A percentile compares a stretch with the other conserved stretches of the same genome.
Evolutionary conservation across 2,797 vertebrate genomes (phyloP).

Genomic region (Brotula barbata): DNA sequence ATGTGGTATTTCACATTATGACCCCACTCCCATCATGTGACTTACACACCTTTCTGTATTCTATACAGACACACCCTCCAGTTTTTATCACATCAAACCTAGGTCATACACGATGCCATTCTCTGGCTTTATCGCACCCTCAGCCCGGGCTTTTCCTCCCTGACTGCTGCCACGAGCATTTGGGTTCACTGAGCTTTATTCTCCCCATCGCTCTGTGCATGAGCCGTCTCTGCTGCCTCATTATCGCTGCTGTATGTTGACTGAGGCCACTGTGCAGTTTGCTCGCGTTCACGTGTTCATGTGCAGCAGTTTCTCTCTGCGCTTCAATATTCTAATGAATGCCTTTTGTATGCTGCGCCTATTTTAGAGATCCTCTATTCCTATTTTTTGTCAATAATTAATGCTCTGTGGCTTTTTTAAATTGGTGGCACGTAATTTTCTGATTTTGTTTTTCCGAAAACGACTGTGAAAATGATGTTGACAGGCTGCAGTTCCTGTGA

Average conservation of each 20-base stretch:
- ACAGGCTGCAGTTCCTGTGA: too few species aligned
- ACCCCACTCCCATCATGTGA: slow-evolving; percentile 37
- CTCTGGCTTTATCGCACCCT: slow-evolving; percentile 44
- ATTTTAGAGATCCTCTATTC: slow-evolving; percentile 65
- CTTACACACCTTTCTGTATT: slow-evolving; percentile 31
- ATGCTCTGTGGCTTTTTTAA: slow-evolving; percentile 56
- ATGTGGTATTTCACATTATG: slow-evolving; percentile 46
- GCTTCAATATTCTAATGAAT: slow-evolving; percentile 66
- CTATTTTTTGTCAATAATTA: slow-evolving; percentile 67
- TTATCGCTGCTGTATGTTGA: slow-evolving; percentile 50
- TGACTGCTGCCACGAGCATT: slow-evolving; percentile 57
- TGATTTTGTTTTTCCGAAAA: too few species aligned
- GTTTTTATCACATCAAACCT: slow-evolving; percentile 37
- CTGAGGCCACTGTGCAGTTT: slow-evolving; percentile 32
- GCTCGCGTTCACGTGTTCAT: slow-evolving; percentile 22
- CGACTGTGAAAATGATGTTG: too few species aligned
- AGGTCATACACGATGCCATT: slow-evolving; percentile 38
- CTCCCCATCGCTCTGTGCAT: slow-evolving; percentile 49
- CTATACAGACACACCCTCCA: slow-evolving; percentile 25
- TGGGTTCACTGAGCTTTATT: slow-evolving; percentile 66
- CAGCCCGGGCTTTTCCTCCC: slow-evolving; percentile 34
- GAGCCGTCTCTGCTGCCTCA: slow-evolving; percentile 46
- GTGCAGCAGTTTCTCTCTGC: slow-evolving; percentile 12
- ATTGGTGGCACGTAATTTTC: too few species aligned
- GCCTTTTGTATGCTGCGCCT: slow-evolving; percentile 41